Conservation (phyloP, 1,140 invertebrate genomes). For the Ditylenchus dipsaci region DNA sequence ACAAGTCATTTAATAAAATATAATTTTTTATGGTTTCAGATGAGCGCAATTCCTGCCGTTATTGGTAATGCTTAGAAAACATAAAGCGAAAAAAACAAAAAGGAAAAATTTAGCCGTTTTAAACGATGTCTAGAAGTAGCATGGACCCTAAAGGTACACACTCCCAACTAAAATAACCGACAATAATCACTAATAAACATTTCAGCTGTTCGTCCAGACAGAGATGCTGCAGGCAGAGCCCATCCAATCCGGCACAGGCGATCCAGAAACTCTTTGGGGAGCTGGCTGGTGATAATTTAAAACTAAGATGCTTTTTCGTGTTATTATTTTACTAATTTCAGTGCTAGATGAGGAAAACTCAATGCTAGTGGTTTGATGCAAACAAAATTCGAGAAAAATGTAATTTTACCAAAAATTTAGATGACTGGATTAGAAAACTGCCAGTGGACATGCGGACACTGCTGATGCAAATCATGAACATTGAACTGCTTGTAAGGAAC, state of each 20-base stretch:
- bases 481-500: conserved; percentile 47
- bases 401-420: not conserved
- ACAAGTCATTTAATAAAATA: too few relatives aligned
- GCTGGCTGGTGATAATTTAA: conserved; percentile 17
- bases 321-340: not conserved
- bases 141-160: conserved; percentile 56
- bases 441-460: conserved; percentile 56
- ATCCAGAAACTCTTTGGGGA: conserved; percentile 41
- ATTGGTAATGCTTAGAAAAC: conserved; percentile 10
- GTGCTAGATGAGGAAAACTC: not conserved
- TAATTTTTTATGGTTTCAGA: conserved; percentile 22
- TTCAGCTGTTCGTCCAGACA: conserved; percentile 51
- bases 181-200: not conserved
- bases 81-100: too few relatives aligned
- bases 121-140: conserved; percentile 57
- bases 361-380: not conserved
- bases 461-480: conserved; percentile 56
- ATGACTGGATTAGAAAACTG: conserved; percentile 54
- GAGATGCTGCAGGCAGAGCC: conserved; percentile 53
- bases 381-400: too few relatives aligned
- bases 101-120: conserved; percentile 38
- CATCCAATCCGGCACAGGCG: conserved; percentile 51
- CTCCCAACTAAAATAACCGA: not conserved
- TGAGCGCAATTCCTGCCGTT: conserved; percentile 56
- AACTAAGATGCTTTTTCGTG: not conserved